These are phyloP conservation scores for Dione juno DNA, from an alignment of 2,888 invertebrate species.

Conservation along the genomic window DNA sequence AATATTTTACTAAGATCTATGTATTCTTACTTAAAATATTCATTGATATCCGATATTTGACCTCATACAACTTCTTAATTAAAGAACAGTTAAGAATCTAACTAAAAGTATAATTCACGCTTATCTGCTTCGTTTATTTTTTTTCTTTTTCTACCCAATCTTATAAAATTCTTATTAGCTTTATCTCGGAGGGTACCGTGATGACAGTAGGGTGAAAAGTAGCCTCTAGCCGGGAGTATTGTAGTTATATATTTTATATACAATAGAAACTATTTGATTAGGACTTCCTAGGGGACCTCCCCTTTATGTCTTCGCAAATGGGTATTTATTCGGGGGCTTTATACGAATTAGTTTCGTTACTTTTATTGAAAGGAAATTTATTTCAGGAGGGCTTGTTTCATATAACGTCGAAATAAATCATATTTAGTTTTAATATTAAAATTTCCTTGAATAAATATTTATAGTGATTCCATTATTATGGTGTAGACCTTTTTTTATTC, in stretches of 20 bases:
- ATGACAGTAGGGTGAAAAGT: slow-evolving; percentile 61
- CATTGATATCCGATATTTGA: too few species aligned
- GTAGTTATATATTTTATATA: slow-evolving; percentile 65
- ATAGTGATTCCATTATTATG: not conserved
- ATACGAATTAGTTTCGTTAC: slow-evolving; percentile 53
- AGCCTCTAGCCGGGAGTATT: slow-evolving; percentile 38
- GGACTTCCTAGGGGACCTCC: slow-evolving; percentile 57
- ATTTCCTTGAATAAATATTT: slow-evolving; percentile 18
- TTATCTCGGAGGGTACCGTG: slow-evolving; percentile 59
- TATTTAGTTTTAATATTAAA: slow-evolving; percentile 22
- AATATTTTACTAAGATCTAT: too few species aligned
- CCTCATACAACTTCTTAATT: not conserved
- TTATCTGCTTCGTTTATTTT: slow-evolving; percentile 1
- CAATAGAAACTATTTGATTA: slow-evolving; percentile 80
- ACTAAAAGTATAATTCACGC: not conserved
- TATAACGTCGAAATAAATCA: slow-evolving; percentile 31
- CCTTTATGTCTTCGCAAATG: slow-evolving; percentile 70
- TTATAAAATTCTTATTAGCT: slow-evolving; percentile 79
- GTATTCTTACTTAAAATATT: too few species aligned
- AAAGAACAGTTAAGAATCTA: not conserved
- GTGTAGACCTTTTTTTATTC: not conserved
- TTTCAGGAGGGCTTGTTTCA: slow-evolving; percentile 28
- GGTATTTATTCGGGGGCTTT: slow-evolving; percentile 64
- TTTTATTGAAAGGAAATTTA: slow-evolving; percentile 38
- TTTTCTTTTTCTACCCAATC: slow-evolving; percentile 40